Evolutionary conservation across 1,140 invertebrate species (phyloP).

Genomic region (Dendrolimus punctatus): DNA sequence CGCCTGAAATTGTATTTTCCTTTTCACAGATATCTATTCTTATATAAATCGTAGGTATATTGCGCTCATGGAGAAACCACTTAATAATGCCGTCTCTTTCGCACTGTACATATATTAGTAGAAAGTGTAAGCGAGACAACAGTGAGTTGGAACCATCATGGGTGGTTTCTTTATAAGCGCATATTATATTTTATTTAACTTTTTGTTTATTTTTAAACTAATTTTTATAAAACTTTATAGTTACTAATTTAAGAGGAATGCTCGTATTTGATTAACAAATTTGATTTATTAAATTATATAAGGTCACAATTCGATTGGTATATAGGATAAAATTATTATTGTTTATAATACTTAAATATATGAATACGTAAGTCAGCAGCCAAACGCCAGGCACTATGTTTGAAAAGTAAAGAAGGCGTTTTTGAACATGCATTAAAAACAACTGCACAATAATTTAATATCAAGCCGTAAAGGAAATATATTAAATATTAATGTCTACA

Average conservation of each 20-base stretch:
- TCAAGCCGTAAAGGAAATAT: slow-evolving; percentile 66
- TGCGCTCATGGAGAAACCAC: no score
- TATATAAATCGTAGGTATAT: slow-evolving; percentile 48
- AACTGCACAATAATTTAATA: slow-evolving; percentile 62
- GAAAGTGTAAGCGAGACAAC: no score
- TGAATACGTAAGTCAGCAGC: slow-evolving; percentile 20
- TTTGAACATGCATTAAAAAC: slow-evolving; percentile 50
- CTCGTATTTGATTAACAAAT: slow-evolving; percentile 25
- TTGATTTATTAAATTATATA: slow-evolving; percentile 33
- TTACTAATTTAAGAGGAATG: slow-evolving; percentile 42
- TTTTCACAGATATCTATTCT: slow-evolving; percentile 17
- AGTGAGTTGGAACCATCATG: no score
- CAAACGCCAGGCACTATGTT: slow-evolving; percentile 56
- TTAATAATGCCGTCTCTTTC: no score
- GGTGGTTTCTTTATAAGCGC: slow-evolving; percentile 3
- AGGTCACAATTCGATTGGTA: slow-evolving; percentile 32
- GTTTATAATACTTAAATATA: slow-evolving; percentile 24
- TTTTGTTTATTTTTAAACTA: slow-evolving; percentile 36
- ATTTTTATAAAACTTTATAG: slow-evolving; percentile 57
- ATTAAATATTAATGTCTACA: slow-evolving; percentile 70
- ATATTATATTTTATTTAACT: slow-evolving; percentile 52
- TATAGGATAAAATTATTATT: no score
- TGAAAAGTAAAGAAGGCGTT: slow-evolving; percentile 56
- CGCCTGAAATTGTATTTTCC: slow-evolving; percentile 50
- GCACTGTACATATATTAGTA: no score